Percentiles rank a stretch among this genome's conserved stretches.
phyloP scores from a whole-genome alignment of 2,888 invertebrate genomes.

The Leptarthrus brevirostris region DNA sequence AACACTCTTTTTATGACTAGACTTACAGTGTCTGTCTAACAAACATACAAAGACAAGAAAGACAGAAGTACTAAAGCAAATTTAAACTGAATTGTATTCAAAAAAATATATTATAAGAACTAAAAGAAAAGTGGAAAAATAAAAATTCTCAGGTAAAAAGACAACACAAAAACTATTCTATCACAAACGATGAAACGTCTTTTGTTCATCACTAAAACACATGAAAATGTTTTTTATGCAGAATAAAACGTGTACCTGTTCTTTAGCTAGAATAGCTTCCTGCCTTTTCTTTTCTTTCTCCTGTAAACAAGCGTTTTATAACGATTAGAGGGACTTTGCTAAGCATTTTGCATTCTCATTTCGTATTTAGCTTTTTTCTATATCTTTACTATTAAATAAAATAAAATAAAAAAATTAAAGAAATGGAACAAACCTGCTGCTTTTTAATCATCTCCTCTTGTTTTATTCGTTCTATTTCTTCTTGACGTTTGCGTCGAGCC shows the following conservation, averaged over 20 bases:
- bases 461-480: slow-evolving; percentile 85
- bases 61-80: not conserved
- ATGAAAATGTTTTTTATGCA: slow-evolving; percentile 9
- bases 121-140: slow-evolving; percentile 5
- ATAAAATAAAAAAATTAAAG: slow-evolving; percentile 62
- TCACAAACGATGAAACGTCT: slow-evolving; percentile 18
- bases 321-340: slow-evolving; percentile 31
- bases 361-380: slow-evolving; percentile 30
- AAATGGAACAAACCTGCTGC: slow-evolving; percentile 76
- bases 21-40: slow-evolving; percentile 7
- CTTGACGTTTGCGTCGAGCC: slow-evolving; percentile 87
- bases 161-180: slow-evolving; percentile 42
- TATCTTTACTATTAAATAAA: slow-evolving; percentile 30
- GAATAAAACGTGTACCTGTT: slow-evolving; percentile 77
- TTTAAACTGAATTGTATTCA: not conserved
- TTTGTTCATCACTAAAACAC: slow-evolving; percentile 1
- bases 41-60: not conserved
- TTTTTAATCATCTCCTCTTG: slow-evolving; percentile 86
- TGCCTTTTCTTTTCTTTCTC: slow-evolving; percentile 91
- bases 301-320: slow-evolving; percentile 69
- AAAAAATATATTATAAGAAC: not conserved
- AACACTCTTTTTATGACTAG: not conserved
- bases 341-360: slow-evolving; percentile 31
- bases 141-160: slow-evolving; percentile 7
- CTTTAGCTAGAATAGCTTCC: slow-evolving; percentile 87